Percentiles rank a stretch among this genome's conserved stretches.
Conservation (phyloP, 2,797 vertebrate genomes). For the Steatocranus sp. region DNA sequence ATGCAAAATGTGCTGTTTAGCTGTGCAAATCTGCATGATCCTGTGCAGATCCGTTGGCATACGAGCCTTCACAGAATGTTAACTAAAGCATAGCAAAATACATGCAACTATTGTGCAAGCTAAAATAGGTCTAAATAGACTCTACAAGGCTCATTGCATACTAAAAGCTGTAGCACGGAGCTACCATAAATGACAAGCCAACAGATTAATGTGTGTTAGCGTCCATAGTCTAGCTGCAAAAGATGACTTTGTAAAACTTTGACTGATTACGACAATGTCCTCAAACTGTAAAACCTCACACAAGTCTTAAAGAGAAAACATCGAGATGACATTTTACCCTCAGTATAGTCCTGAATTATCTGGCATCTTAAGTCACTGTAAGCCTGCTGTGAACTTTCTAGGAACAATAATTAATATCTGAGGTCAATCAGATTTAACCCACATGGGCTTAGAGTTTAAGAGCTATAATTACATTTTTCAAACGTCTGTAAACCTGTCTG, state of each 20-base stretch:
- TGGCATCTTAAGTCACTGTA: slow-evolving; percentile 21
- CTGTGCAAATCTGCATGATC: neutral
- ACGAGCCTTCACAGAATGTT: neutral
- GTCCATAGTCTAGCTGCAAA: neutral
- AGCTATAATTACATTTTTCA: slow-evolving; percentile 8
- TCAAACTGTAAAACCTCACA: neutral
- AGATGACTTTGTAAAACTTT: neutral
- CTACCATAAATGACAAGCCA: neutral
- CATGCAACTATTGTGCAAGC: neutral
- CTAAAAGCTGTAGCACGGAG: neutral
- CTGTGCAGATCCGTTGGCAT: neutral
- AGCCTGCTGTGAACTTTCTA: slow-evolving; percentile 42
- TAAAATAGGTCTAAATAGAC: neutral
- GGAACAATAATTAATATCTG: slow-evolving; percentile 21
- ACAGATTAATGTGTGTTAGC: neutral
- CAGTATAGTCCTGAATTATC: slow-evolving; percentile 33
- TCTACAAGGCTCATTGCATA: neutral
- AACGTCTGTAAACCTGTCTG: neutral
- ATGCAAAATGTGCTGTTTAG: neutral
- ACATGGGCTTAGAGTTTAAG: neutral
- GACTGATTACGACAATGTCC: neutral
- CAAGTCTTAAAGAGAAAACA: neutral
- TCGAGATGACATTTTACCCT: slow-evolving; percentile 29
- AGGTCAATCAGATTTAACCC: slow-evolving; percentile 28
- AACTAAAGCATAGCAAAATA: neutral